phyloP scores from a whole-genome alignment of 2,113 vertebrate species.

The Maccullochella peelii region DNA sequence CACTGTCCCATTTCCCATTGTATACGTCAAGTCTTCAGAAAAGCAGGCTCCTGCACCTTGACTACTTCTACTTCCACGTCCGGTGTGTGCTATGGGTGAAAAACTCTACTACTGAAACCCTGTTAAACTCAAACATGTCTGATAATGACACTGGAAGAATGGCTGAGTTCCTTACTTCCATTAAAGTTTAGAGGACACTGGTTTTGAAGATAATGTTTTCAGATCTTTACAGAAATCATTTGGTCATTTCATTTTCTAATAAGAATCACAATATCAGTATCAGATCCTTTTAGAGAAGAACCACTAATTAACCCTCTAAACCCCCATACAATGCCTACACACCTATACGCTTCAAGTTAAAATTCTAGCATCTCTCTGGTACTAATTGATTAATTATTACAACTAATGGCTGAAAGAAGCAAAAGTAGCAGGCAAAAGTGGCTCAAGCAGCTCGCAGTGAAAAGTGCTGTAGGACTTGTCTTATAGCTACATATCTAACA shows the following conservation, averaged over 20 bases:
- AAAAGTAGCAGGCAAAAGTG: neutral
- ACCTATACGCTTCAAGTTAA: neutral
- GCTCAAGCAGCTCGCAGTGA: neutral
- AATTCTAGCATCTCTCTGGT: neutral
- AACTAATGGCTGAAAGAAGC: neutral
- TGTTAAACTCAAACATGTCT: neutral
- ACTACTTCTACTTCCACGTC: neutral
- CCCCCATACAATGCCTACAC: neutral
- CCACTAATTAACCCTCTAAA: neutral
- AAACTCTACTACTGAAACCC: neutral
- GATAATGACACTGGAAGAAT: neutral
- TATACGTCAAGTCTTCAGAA: neutral
- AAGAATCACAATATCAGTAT: neutral
- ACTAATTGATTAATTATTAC: neutral
- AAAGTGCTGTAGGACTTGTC: constrained; percentile 28
- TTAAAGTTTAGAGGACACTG: neutral
- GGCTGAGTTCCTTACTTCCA: neutral
- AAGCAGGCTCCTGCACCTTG: neutral
- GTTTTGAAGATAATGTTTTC: neutral
- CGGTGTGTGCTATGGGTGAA: neutral
- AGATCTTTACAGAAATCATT: neutral
- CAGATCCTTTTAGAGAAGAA: neutral
- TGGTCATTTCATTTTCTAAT: neutral
- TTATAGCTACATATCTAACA: constrained; percentile 15
- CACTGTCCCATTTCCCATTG: neutral